Percentiles rank a stretch among this genome's conserved stretches.
phyloP scores from a whole-genome alignment of 2,888 invertebrate genomes.

The Strigamia crassipes region DNA sequence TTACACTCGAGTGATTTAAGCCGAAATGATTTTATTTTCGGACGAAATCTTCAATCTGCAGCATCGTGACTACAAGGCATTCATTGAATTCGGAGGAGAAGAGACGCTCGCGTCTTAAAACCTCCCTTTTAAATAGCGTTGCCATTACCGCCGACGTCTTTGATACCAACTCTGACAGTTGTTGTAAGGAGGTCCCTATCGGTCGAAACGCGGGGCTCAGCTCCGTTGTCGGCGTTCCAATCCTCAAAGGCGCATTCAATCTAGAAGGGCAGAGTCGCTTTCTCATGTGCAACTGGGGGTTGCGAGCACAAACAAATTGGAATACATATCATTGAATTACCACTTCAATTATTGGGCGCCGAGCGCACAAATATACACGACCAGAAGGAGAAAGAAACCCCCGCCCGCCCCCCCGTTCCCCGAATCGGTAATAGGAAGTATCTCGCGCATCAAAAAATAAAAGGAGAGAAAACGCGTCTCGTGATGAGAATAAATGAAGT shows the following conservation, averaged over 20 bases:
- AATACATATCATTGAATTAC: conserved; percentile 47
- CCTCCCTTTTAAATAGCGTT: conserved; percentile 2
- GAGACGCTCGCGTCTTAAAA: neutral
- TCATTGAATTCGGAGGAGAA: neutral
- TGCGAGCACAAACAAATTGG: conserved; percentile 43
- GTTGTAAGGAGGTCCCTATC: conserved; percentile 10
- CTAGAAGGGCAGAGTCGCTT: conserved; percentile 1
- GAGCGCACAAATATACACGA: neutral
- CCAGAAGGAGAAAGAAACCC: neutral
- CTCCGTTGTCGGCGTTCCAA: conserved; percentile 15
- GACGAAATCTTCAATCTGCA: neutral
- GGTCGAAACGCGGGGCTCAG: conserved; percentile 1
- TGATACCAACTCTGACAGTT: conserved; percentile 10
- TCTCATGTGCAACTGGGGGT: conserved; percentile 10
- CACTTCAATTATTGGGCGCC: conserved; percentile 42
- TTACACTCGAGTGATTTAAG: neutral
- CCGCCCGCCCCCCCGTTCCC: too few relatives aligned
- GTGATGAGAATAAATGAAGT: conserved; percentile 1
- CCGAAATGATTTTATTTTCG: neutral
- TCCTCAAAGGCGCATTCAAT: conserved; percentile 43
- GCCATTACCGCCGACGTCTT: neutral
- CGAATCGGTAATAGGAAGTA: neutral
- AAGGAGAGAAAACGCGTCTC: neutral
- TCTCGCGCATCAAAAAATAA: neutral
- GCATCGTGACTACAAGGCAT: neutral